Percentiles rank a stretch among this genome's conserved stretches.
phyloP scores from a whole-genome alignment of 1,140 invertebrate species.

The Danaus melanippus region DNA sequence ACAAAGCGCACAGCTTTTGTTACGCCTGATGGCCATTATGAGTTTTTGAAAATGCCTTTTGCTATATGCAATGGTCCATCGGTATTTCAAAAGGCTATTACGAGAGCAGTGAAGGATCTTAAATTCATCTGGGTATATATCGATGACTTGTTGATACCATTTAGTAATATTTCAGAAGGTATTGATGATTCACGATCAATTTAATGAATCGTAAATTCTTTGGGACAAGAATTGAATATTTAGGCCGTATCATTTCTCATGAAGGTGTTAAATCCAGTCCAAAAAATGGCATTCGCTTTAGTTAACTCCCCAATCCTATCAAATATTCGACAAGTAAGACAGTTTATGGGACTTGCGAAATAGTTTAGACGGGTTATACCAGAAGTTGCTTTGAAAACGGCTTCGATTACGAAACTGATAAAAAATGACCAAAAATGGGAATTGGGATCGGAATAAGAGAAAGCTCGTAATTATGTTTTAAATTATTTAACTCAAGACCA shows the following conservation, averaged over 20 bases:
- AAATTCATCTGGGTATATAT: slow-evolving; percentile 19
- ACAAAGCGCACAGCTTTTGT: too few species aligned
- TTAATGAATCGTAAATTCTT: slow-evolving; percentile 22
- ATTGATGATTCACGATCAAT: slow-evolving; percentile 29
- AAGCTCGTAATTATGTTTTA: slow-evolving; percentile 26
- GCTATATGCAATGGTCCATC: slow-evolving; percentile 42
- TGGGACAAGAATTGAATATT: slow-evolving; percentile 21
- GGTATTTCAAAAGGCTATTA: slow-evolving; percentile 33
- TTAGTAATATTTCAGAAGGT: slow-evolving; percentile 42
- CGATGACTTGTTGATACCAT: slow-evolving; percentile 59
- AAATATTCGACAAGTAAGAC: slow-evolving; percentile 28
- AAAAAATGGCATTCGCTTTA: slow-evolving; percentile 19
- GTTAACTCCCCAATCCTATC: slow-evolving; percentile 27
- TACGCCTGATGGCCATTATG: slow-evolving; percentile 34
- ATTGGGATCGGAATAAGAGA: slow-evolving; percentile 28
- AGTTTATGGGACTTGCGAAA: slow-evolving; percentile 25
- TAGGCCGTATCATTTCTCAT: slow-evolving; percentile 22
- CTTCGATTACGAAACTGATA: slow-evolving; percentile 28
- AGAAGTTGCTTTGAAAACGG: slow-evolving; percentile 23
- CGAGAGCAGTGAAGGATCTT: slow-evolving; percentile 14
- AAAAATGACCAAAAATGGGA: slow-evolving; percentile 21
- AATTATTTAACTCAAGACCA: slow-evolving; percentile 22
- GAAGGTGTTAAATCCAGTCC: slow-evolving; percentile 23
- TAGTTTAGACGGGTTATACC: slow-evolving; percentile 36
- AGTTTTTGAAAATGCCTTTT: slow-evolving; percentile 44